These are phyloP conservation scores for Siniperca scherzeri DNA, from an alignment of 2,797 vertebrate genomes.

Conservation along the genomic window DNA sequence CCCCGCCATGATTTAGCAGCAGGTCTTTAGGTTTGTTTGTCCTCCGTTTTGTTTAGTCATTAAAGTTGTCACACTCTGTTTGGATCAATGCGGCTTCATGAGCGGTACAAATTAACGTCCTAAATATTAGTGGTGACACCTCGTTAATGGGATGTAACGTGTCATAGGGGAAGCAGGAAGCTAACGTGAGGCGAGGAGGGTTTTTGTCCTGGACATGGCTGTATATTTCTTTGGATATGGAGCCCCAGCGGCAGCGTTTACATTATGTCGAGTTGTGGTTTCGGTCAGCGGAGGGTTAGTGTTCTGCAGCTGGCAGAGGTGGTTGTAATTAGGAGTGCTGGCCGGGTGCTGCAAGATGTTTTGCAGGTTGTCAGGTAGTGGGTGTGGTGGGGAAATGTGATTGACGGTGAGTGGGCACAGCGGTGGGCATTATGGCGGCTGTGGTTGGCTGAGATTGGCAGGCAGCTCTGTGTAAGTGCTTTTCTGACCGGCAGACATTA, in stretches of 20 bases:
- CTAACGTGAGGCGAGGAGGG: conserved; percentile 12
- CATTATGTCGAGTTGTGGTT: conserved; percentile 42
- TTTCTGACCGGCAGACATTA: conserved; percentile 68
- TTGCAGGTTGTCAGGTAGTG: conserved; percentile 70
- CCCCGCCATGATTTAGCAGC: conserved; percentile 55
- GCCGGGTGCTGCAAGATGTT: conserved; percentile 51
- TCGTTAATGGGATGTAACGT: conserved; percentile 72
- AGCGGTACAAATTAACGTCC: conserved; percentile 69
- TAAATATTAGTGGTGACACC: conserved; percentile 73
- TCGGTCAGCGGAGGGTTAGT: conserved; percentile 7
- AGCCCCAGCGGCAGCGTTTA: conserved; percentile 3
- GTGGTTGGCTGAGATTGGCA: conserved; percentile 74
- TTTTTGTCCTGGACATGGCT: neutral
- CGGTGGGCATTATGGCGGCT: conserved; percentile 60
- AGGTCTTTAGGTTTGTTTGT: conserved; percentile 79
- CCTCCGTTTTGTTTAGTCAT: conserved; percentile 79
- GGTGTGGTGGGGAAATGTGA: conserved; percentile 62
- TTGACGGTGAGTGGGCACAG: conserved; percentile 73
- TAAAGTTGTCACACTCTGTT: conserved; percentile 81
- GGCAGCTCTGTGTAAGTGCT: conserved; percentile 64
- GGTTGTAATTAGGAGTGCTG: conserved; percentile 57
- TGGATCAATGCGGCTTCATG: conserved; percentile 77
- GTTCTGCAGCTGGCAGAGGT: conserved; percentile 45
- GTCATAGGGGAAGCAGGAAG: conserved; percentile 41
- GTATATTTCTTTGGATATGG: neutral